Base-by-base conservation (phyloP, 1,140 invertebrate species). In the Pristionchus pacificus region DNA sequence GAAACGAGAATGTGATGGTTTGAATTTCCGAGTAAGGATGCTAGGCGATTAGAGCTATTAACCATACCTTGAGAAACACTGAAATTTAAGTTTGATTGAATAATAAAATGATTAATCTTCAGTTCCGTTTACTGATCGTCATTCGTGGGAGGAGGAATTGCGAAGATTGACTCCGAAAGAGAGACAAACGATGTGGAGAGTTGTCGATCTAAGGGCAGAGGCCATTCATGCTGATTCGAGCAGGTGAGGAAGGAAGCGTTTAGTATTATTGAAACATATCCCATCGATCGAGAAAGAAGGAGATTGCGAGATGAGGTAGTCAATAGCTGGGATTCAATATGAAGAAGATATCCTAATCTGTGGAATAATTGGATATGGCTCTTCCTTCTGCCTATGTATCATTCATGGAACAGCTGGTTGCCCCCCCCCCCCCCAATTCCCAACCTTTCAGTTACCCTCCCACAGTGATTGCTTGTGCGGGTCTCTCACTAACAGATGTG, bases 361-460 rank as follows among this genome's bases (percentile, higher is more conserved):
- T 25, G 3, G 62, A 32, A 32, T 31, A 6, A 14, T 31, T 65
- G 29, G 62, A 32, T n/a, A 32, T 28, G 30, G 3, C 14, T 65
- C 55, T 57, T n/a, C 55, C 55, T 65, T 6, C 29, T 31, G 15
- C 62, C 38, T 32, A 13, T 31, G 19, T 65, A 25, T n/a, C 29
- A 29, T 13, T 31, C n/a, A n/a, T n/a, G n/a, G n/a, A n/a, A n/a
- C n/a, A n/a, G n/a, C n/a, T n/a, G n/a, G n/a, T n/a, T n/a, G n/a
- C n/a, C n/a, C n/a, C n/a, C n/a, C n/a, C n/a, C n/a, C n/a, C n/a
- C n/a, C n/a, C n/a, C n/a, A n/a, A n/a, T n/a, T n/a, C n/a, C n/a
- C n/a, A n/a, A n/a, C 24, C 15, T 57, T 72, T 58, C 70, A 72
- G 70, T 27, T 72, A 72, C 55, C 65, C 70, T 10, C 27, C 61